phyloP scores from a whole-genome alignment of 2,888 invertebrate genomes.

The Bibio marci region DNA sequence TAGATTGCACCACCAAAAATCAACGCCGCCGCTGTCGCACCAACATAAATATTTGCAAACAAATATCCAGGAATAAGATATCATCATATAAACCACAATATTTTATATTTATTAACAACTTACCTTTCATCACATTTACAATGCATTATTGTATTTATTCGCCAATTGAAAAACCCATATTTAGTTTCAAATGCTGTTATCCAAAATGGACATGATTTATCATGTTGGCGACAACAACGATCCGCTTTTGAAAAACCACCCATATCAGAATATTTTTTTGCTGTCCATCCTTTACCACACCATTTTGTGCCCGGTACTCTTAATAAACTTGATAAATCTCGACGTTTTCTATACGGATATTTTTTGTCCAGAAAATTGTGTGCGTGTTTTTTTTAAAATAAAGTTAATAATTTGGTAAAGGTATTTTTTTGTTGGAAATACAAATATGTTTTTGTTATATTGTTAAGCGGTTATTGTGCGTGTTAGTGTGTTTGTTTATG shows the following conservation, averaged over 20 bases:
- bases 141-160: conserved; percentile 72
- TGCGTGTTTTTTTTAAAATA: too few relatives aligned
- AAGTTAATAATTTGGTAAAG: too few relatives aligned
- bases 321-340: conserved; percentile 41
- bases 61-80: too few relatives aligned
- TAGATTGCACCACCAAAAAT: too few relatives aligned
- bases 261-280: conserved; percentile 56
- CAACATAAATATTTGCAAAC: too few relatives aligned
- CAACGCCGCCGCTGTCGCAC: too few relatives aligned
- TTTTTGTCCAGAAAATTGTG: too few relatives aligned
- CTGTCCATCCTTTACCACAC: conserved; percentile 73
- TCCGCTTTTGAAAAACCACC: conserved; percentile 66
- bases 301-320: conserved; percentile 76
- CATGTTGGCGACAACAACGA: conserved; percentile 68
- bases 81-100: too few relatives aligned
- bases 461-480: too few relatives aligned
- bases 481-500: too few relatives aligned
- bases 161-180: conserved; percentile 69
- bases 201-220: conserved; percentile 59
- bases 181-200: conserved; percentile 64
- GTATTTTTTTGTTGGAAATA: too few relatives aligned
- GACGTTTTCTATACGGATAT: conserved; percentile 30
- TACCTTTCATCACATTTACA: conserved; percentile 82
- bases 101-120: conserved; percentile 16
- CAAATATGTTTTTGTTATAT: too few relatives aligned